Base-by-base conservation (phyloP, 2,888 invertebrate species). In the Drosophila anceps region DNA sequence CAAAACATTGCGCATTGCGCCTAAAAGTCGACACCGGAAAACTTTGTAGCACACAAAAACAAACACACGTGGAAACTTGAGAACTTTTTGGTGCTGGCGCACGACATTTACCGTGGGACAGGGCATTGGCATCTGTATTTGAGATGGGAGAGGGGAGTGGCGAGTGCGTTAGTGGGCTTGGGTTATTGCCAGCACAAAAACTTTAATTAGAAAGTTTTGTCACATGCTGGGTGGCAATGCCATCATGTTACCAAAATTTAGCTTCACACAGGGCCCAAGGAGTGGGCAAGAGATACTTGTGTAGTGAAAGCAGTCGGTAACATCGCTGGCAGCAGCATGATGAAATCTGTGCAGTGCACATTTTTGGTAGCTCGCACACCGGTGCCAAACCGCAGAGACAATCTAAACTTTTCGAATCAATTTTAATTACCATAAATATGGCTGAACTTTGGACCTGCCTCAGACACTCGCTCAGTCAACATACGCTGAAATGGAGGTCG, bases 401-500 rank as follows among this genome's bases (percentile, higher is more conserved):
- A 85, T 85, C 88, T 79, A 83, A 90, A 90, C 90, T 91, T 90
- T 90, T 90, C 88, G 79, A 91, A 90, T 91, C 91, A 90, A 90
- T 90, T 88, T 90, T 91, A 90, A 90, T 90, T 90, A 90, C 88
- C 88, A 84, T 81, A 85, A 90, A 90, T 88, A 86, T 84, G 79
- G 76, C 73, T 81, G 69, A 86, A 76, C 87, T 90, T 86, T 81
- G 75, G 72, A 71, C 57, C 63, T 46, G 50, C 57, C 62, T 27
- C 65, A 69, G 66, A 73, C 64, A 69, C 53, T 43, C 60, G 33
- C 62, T 69, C 67, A 81, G 67, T 73, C 81, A 68, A 39, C 60
- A 54, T 54, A 44, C 61, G 57, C 51, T 12, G 51, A 66, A 63
- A 64, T 53, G 72, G 54, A 76, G 76, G 79, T 70, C 69, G 71